A percentile compares a stretch with the other conserved stretches of the same genome.
phyloP scores from a whole-genome alignment of 2,113 vertebrate genomes.

The Pseudonaja textilis region DNA sequence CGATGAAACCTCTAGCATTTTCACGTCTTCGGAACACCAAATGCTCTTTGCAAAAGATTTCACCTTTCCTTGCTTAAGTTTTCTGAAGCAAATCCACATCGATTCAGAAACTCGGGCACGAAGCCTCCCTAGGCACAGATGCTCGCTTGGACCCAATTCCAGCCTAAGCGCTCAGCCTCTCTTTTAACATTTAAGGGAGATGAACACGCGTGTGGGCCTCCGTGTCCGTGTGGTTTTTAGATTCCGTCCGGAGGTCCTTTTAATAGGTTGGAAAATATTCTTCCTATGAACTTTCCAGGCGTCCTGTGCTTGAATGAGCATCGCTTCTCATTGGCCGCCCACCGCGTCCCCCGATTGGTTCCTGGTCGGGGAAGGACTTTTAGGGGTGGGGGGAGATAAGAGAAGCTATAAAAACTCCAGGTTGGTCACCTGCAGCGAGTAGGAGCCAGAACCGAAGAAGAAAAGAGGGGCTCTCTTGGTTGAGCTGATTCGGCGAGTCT shows the following conservation, averaged over 20 bases:
- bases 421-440: constrained; percentile 71
- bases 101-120: neutral
- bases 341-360: constrained; percentile 78
- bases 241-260: constrained; percentile 62
- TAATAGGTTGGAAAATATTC: constrained; percentile 78
- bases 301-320: constrained; percentile 72
- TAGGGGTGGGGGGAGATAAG: constrained; percentile 62
- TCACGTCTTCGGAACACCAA: constrained; percentile 1
- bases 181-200: constrained; percentile 28
- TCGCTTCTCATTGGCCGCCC: constrained; percentile 80
- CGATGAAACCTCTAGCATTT: neutral
- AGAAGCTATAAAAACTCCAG: constrained; percentile 88
- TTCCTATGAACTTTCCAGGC: constrained; percentile 76
- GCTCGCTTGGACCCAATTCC: constrained; percentile 22
- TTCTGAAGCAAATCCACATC: neutral
- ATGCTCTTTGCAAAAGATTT: neutral
- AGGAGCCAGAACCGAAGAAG: constrained; percentile 61
- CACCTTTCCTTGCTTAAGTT: neutral
- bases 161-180: neutral
- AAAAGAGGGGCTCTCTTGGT: neutral
- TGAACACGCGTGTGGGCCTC: constrained; percentile 34
- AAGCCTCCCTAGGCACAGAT: neutral
- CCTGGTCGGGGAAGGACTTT: constrained; percentile 66
- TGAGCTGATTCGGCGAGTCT: neutral
- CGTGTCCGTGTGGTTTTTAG: neutral